A percentile compares a stretch with the other conserved stretches of the same genome.
Conservation (phyloP, 2,113 vertebrate species). For the Amphiprion percula region DNA sequence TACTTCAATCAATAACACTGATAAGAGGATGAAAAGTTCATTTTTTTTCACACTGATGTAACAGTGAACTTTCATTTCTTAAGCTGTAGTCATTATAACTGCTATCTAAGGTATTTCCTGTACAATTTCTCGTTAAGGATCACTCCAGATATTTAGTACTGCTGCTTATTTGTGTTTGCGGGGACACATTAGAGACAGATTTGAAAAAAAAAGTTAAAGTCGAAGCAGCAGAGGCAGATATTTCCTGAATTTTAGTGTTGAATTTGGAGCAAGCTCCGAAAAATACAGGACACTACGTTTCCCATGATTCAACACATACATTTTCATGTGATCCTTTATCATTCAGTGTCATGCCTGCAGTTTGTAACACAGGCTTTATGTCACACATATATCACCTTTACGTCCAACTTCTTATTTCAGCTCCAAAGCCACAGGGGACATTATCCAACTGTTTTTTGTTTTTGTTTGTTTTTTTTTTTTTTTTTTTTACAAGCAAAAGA, state of each 20-base stretch:
- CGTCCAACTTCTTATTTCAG: neutral
- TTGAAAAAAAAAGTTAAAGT: neutral
- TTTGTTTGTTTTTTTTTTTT: no score
- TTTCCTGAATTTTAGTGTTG: neutral
- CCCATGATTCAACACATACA: conserved; percentile 18
- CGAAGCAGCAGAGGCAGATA: conserved; percentile 6
- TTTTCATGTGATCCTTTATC: neutral
- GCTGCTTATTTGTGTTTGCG: neutral
- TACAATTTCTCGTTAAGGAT: neutral
- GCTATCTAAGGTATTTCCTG: no score
- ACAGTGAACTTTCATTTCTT: no score
- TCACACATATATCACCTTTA: no score
- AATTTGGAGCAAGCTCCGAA: neutral
- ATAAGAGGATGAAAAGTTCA: neutral
- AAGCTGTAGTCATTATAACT: no score
- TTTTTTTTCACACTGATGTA: no score
- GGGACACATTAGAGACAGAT: neutral
- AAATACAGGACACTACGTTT: conserved; percentile 7
- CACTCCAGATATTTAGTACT: neutral
- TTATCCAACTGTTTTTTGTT: no score
- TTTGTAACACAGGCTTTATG: neutral
- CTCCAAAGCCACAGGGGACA: neutral
- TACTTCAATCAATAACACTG: conserved; percentile 1
- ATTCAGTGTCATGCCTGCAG: neutral
- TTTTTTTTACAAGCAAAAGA: neutral